phyloP scores from a whole-genome alignment of 2,797 vertebrate species.

The Urosaurus nigricauda region DNA sequence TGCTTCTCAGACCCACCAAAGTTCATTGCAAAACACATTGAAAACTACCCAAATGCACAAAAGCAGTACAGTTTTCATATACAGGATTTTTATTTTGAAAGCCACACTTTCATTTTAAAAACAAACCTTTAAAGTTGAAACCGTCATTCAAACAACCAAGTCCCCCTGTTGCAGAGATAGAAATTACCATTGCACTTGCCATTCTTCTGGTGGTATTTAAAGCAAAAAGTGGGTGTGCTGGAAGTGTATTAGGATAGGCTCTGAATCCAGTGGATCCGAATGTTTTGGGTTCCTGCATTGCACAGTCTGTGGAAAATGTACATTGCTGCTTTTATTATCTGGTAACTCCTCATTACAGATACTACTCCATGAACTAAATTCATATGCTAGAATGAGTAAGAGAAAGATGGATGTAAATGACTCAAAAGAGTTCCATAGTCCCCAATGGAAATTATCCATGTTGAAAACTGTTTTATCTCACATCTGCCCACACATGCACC shows the following conservation, averaged over 20 bases:
- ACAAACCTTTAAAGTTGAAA: too few relatives aligned
- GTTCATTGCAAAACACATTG: background rate
- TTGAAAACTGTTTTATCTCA: background rate
- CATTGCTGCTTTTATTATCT: background rate
- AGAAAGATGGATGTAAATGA: background rate
- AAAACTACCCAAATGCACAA: background rate
- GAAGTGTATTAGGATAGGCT: too few relatives aligned
- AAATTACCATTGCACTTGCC: background rate
- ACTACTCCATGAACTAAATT: background rate
- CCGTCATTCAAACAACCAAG: too few relatives aligned
- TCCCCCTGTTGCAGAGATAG: background rate
- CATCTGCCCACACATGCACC: background rate
- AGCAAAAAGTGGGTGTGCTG: too few relatives aligned
- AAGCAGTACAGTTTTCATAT: too few relatives aligned
- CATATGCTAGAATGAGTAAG: background rate
- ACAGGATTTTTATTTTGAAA: too few relatives aligned
- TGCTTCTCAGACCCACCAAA: too few relatives aligned
- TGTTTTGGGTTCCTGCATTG: too few relatives aligned
- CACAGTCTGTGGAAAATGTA: background rate
- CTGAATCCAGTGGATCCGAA: too few relatives aligned
- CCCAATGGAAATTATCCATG: background rate
- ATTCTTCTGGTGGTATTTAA: background rate
- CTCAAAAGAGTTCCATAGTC: background rate
- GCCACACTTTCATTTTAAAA: too few relatives aligned
- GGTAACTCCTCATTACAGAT: background rate